phyloP scores from a whole-genome alignment of 2,888 invertebrate genomes.

The Drosophila engyochracea region DNA sequence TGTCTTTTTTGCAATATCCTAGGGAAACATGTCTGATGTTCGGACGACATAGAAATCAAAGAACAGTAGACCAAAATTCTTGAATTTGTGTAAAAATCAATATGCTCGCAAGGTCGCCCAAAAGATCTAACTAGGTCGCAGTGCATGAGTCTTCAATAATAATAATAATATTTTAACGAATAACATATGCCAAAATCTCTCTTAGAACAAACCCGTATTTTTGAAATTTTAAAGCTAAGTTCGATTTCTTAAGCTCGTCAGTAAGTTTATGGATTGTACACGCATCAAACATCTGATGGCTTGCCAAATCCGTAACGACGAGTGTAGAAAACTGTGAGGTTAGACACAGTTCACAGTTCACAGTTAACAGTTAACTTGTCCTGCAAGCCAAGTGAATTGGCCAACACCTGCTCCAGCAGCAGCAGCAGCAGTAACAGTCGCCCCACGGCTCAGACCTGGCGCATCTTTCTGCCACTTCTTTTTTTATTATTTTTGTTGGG shows the following conservation, averaged over 20 bases:
- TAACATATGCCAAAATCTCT: neutral
- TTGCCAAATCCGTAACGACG: slow-evolving; percentile 4
- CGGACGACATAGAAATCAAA: neutral
- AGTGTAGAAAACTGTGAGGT: neutral
- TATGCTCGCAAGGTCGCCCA: neutral
- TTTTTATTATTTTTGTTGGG: neutral
- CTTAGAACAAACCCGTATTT: neutral
- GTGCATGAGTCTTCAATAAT: no score
- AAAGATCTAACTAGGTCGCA: no score
- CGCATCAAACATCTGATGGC: neutral
- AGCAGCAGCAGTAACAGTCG: neutral
- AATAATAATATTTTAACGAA: neutral
- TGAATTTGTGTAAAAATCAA: neutral
- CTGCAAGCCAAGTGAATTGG: slow-evolving; percentile 25
- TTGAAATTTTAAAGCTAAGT: neutral
- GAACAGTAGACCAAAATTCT: no score
- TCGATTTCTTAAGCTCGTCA: neutral
- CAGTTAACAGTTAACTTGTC: slow-evolving; percentile 14
- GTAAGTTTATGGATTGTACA: neutral
- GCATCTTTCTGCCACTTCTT: neutral
- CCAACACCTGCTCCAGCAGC: slow-evolving; percentile 16
- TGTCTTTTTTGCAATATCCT: neutral
- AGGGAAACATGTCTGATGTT: no score
- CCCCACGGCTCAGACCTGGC: slow-evolving; percentile 8
- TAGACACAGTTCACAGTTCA: slow-evolving; percentile 6